A percentile compares a stretch with the other conserved stretches of the same genome.
Conservation (phyloP, 2,888 invertebrate genomes). For the Tetanocera ferruginea region DNA sequence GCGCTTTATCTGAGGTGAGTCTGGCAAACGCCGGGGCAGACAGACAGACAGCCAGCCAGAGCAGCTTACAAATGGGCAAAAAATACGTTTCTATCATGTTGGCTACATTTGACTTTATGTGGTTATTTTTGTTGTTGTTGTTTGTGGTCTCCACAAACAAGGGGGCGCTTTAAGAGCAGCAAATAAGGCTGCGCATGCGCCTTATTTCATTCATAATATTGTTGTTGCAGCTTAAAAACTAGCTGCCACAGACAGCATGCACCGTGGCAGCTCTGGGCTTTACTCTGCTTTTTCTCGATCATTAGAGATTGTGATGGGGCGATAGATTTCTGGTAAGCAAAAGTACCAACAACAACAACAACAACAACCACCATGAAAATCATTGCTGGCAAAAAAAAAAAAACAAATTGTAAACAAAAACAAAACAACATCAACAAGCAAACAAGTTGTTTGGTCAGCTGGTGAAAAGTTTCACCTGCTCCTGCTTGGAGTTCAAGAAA, state of each 20-base stretch:
- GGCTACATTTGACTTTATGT: conserved; percentile 8
- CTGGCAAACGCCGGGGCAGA: conserved; percentile 40
- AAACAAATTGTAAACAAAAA: not conserved
- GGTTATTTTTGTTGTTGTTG: too few species aligned
- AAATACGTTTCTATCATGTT: not conserved
- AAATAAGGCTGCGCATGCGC: conserved; percentile 21
- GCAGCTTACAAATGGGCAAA: too few species aligned
- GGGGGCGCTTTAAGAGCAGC: conserved; percentile 3
- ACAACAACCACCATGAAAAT: conserved; percentile 7
- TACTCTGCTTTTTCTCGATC: not conserved
- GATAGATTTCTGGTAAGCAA: conserved; percentile 38
- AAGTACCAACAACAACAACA: conserved; percentile 32
- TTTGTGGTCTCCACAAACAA: not conserved
- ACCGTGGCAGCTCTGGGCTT: too few species aligned
- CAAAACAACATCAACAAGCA: not conserved
- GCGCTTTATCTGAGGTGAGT: conserved; percentile 46
- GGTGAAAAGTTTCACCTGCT: conserved; percentile 38
- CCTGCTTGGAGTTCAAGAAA: conserved; percentile 17
- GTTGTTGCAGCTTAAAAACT: not conserved
- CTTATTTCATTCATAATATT: conserved; percentile 20
- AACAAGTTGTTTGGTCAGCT: conserved; percentile 24
- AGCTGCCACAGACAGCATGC: not conserved
- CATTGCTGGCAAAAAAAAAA: not conserved
- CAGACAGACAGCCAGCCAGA: conserved; percentile 27
- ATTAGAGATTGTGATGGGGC: conserved; percentile 25